phyloP scores from a whole-genome alignment of 2,797 vertebrate species.

The Anas capensis region DNA sequence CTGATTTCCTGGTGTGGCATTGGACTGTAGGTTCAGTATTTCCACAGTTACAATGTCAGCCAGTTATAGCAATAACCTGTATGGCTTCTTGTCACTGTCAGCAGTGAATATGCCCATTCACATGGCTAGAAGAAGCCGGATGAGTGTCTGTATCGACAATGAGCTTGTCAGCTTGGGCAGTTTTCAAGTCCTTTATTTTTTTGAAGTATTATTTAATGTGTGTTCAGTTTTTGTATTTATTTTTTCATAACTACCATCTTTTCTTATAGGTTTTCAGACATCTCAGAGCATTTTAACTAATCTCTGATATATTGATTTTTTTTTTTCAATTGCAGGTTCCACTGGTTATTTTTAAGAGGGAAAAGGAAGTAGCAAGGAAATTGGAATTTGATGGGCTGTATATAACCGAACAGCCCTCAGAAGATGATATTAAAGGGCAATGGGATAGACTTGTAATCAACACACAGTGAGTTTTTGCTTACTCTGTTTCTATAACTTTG shows the following conservation, averaged over 20 bases:
- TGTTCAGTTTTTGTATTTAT: not conserved
- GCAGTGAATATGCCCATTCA: accelerated
- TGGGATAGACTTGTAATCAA: conserved; percentile 95
- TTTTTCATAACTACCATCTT: not conserved
- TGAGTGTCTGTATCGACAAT: not conserved
- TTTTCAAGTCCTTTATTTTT: not conserved
- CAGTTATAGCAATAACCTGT: not conserved
- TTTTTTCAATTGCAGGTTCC: conserved; percentile 83
- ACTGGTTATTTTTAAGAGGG: conserved; percentile 92
- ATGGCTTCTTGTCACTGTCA: not conserved
- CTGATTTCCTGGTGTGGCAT: not conserved
- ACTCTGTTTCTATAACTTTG: not conserved
- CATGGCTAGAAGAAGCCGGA: not conserved
- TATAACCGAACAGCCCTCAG: conserved; percentile 91
- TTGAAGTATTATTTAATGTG: not conserved
- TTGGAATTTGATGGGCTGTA: conserved; percentile 94
- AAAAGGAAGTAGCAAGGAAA: conserved; percentile 92
- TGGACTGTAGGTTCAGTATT: not conserved
- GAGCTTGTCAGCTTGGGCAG: not conserved
- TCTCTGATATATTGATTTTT: conserved; percentile 3
- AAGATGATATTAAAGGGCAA: conserved; percentile 95
- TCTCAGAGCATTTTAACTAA: not conserved
- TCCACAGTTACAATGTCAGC: not conserved
- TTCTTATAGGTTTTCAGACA: not conserved
- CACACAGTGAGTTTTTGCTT: conserved; percentile 85